phyloP scores from a whole-genome alignment of 2,888 invertebrate genomes.

The Drosophila atroscutellata region DNA sequence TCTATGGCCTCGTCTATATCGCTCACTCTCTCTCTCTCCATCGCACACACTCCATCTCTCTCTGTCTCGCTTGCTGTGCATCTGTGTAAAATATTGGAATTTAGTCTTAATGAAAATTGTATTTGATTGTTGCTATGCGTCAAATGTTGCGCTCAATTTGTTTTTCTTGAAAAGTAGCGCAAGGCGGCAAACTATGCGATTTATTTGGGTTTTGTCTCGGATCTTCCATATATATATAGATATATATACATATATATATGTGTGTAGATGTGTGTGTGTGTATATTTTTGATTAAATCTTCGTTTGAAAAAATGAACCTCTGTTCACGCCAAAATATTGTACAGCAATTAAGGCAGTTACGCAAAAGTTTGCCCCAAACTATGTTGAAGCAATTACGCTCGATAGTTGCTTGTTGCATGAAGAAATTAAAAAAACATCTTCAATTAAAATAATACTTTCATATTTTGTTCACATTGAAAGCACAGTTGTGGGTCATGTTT shows the following conservation, averaged over 20 bases:
- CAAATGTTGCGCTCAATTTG: constrained; percentile 61
- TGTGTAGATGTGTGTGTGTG: not conserved
- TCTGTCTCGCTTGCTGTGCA: not conserved
- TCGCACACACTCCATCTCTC: not conserved
- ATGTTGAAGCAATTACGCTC: not conserved
- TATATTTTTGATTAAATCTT: constrained; percentile 20
- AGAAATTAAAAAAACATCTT: not conserved
- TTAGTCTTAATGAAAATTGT: constrained; percentile 67
- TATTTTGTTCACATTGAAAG: not conserved
- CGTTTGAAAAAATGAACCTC: not conserved
- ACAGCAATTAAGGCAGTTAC: constrained; percentile 5
- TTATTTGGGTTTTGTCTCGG: constrained; percentile 42
- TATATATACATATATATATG: not conserved
- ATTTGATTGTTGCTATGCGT: constrained; percentile 72
- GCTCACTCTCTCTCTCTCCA: not conserved
- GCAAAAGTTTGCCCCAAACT: not conserved
- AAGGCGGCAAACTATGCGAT: constrained; percentile 40
- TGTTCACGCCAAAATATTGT: not conserved
- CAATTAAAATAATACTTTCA: not conserved
- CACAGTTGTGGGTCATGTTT: not conserved
- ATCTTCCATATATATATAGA: not conserved
- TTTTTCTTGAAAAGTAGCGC: constrained; percentile 35
- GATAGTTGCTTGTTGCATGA: not conserved
- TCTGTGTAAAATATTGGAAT: constrained; percentile 40
- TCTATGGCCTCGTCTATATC: constrained; percentile 46